phyloP scores from a whole-genome alignment of 30 jellyfish, hydroid and myxozoan species.

The Hydractinia symbiolongicarpus region DNA sequence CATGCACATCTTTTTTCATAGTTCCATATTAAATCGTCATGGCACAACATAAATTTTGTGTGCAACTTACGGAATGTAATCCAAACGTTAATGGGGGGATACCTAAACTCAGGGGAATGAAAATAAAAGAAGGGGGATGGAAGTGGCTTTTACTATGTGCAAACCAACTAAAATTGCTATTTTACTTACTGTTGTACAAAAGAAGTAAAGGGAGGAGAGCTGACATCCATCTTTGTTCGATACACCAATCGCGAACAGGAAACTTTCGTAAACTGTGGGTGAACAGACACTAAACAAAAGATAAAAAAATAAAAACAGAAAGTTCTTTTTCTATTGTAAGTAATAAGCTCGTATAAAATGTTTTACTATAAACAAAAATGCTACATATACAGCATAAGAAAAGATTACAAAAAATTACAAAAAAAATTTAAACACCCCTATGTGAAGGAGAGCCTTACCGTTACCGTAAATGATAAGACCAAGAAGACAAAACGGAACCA shows the following conservation, averaged over 20 bases:
- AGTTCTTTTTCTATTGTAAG: neutral
- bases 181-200: slow-evolving; percentile 70
- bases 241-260: slow-evolving; percentile 96
- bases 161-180: no score
- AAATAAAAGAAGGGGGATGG: no score
- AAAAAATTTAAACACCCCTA: neutral
- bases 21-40: no score
- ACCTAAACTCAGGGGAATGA: no score
- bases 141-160: no score
- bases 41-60: no score
- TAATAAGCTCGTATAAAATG: neutral
- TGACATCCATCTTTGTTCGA: slow-evolving; percentile 98
- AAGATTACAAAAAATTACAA: neutral
- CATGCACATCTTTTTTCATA: no score
- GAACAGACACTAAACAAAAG: slow-evolving; percentile 58
- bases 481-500: slow-evolving; percentile 97
- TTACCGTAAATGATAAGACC: slow-evolving; percentile 93
- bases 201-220: slow-evolving; percentile 72
- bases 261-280: slow-evolving; percentile 85
- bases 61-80: no score
- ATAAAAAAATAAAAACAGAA: neutral
- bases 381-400: neutral
- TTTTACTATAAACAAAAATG: neutral
- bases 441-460: slow-evolving; percentile 42
- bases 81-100: no score